Evolutionary conservation across 2,797 vertebrate species (phyloP).

Genomic region (Craterocephalus amniculus): DNA sequence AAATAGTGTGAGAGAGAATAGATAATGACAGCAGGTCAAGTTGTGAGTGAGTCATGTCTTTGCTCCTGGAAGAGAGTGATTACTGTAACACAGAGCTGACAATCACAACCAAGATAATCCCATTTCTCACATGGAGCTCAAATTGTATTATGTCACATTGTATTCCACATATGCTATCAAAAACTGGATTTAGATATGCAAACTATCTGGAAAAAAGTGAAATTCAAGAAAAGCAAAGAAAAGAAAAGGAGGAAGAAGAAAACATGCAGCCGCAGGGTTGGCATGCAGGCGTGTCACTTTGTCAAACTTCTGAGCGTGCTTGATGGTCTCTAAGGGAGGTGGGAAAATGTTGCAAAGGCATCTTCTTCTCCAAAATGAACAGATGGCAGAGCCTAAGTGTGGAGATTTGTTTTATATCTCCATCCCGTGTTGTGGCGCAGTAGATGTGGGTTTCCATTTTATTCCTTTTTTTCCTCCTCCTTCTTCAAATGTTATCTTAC

Average conservation of each 20-base stretch:
- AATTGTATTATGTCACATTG: conserved; percentile 73
- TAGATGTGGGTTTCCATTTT: conserved; percentile 53
- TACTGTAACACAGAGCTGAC: conserved; percentile 71
- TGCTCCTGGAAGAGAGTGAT: conserved; percentile 68
- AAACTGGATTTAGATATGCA: conserved; percentile 74
- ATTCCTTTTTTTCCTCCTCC: conserved; percentile 3
- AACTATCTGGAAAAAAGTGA: conserved; percentile 49
- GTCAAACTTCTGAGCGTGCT: conserved; percentile 69
- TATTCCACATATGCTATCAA: conserved; percentile 70
- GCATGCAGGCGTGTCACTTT: conserved; percentile 68
- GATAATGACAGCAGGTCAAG: conserved; percentile 77
- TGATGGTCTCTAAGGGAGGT: conserved; percentile 64
- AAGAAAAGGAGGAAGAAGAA: conserved; percentile 11
- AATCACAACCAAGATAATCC: conserved; percentile 72
- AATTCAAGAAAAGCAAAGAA: conserved; percentile 5
- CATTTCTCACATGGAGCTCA: conserved; percentile 72
- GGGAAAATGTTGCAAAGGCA: conserved; percentile 53
- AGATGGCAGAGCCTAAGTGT: conserved; percentile 77
- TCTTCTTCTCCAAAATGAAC: conserved; percentile 67
- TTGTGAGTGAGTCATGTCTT: conserved; percentile 69
- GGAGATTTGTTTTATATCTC: conserved; percentile 74
- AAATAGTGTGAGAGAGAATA: conserved; percentile 65
- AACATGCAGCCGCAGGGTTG: conserved; percentile 50
- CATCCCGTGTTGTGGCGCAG: conserved; percentile 61
- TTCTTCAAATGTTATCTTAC: conserved; percentile 65